Evolutionary conservation across 1,140 invertebrate species (phyloP).

Genomic region (Drosophila kurseongensis): DNA sequence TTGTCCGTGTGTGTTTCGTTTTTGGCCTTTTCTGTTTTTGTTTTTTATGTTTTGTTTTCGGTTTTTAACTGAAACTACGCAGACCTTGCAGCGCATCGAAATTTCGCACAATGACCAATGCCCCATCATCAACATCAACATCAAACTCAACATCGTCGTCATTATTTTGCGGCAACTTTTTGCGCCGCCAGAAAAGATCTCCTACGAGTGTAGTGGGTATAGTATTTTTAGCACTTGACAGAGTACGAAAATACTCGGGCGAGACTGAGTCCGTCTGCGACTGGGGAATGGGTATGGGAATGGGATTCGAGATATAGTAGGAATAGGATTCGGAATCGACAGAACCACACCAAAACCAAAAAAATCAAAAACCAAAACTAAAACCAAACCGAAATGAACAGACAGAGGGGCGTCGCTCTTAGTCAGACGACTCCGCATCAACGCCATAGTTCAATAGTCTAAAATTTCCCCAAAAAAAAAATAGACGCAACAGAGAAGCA

Average conservation of each 20-base stretch:
- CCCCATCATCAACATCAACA: conserved; percentile 43
- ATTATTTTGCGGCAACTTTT: conserved; percentile 7
- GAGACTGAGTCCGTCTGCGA: conserved; percentile 40
- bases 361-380: background rate
- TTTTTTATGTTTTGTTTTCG: conserved; percentile 5
- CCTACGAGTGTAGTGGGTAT: conserved; percentile 41
- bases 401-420: conserved; percentile 71
- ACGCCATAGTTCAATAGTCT: conserved; percentile 78
- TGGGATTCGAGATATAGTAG: background rate
- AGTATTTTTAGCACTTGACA: conserved; percentile 58
- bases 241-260: conserved; percentile 54
- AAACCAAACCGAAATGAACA: conserved; percentile 29
- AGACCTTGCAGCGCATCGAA: conserved; percentile 41
- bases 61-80: conserved; percentile 26
- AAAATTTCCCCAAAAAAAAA: conserved; percentile 62
- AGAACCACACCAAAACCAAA: background rate
- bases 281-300: conserved; percentile 40
- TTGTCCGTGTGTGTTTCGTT: conserved; percentile 12
- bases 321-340: conserved; percentile 17
- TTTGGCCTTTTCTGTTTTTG: background rate
- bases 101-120: conserved; percentile 41
- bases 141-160: conserved; percentile 22
- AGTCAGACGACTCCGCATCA: conserved; percentile 48
- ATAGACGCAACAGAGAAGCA: background rate
- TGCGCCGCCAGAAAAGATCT: conserved; percentile 59